phyloP scores from a whole-genome alignment of 2,888 invertebrate genomes.

The Drosophila barbarae region DNA sequence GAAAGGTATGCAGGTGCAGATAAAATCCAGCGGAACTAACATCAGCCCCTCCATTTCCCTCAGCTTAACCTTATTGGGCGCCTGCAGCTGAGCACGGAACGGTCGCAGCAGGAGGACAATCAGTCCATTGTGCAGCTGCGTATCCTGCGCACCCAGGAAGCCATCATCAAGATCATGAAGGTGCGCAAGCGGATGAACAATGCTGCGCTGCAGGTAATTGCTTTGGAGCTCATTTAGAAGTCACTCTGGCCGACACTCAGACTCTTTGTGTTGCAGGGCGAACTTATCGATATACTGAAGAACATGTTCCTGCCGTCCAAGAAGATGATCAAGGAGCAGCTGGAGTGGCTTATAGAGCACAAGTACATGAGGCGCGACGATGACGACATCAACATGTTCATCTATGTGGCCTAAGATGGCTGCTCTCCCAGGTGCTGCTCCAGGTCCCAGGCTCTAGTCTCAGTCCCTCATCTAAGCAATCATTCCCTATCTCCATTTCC shows the following conservation, averaged over 20 bases:
- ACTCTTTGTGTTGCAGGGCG: slow-evolving; percentile 83
- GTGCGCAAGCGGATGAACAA: slow-evolving; percentile 97
- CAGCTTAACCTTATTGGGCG: slow-evolving; percentile 96
- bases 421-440: slow-evolving; percentile 11
- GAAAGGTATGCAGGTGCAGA: slow-evolving; percentile 83
- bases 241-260: neutral
- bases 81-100: slow-evolving; percentile 95
- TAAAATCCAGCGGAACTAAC: neutral
- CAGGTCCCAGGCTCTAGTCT: slow-evolving; percentile 33
- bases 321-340: slow-evolving; percentile 99
- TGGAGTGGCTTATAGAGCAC: slow-evolving; percentile 99
- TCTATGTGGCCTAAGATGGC: slow-evolving; percentile 92
- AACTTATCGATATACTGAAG: slow-evolving; percentile 98
- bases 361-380: slow-evolving; percentile 98
- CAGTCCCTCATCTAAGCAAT: slow-evolving; percentile 31
- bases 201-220: slow-evolving; percentile 90
- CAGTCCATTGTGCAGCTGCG: slow-evolving; percentile 98
- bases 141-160: slow-evolving; percentile 96
- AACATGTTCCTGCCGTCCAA: slow-evolving; percentile 99
- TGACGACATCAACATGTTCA: slow-evolving; percentile 98
- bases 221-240: too few relatives aligned
- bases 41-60: slow-evolving; percentile 15
- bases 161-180: slow-evolving; percentile 99
- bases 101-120: slow-evolving; percentile 97
- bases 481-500: slow-evolving; percentile 49